Evolutionary conservation across 2,888 invertebrate species (phyloP), one percentile per base, ranked within the genome.

Genomic region (Theretra japonica): DNA sequence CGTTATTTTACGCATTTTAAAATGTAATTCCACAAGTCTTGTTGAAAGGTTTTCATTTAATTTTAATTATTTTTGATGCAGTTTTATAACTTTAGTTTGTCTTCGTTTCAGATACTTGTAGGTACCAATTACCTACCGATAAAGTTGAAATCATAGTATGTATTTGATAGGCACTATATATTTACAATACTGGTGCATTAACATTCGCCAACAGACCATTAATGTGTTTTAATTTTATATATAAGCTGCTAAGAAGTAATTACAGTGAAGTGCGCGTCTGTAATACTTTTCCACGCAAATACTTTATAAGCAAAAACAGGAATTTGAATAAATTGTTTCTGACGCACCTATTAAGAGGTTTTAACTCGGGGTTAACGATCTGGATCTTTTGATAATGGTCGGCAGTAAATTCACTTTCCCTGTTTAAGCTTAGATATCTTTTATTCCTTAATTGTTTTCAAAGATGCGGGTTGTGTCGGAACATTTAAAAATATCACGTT

Each of bases 321-420:
- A 87, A 87, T 86, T 88, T 86, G 79, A 84, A 87, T 88, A 86
- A 89, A 88, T 86, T 86, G 86, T 88, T 85, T 86, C 85, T 81
- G 80, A 83, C 85, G 83, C 79, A 80, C 87, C 88, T 85, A 84
- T 88, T 86, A 87, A 81, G 86, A 85, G 86, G 82, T 87, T 87
- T 87, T 84, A 87, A 86, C 82, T 86, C 82, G 73, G 80, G 84
- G 77, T 88, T 90, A 88, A 88, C 87, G 88, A 88, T 85, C 85
- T 74, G 84, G 81, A 86, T 87, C 85, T 84, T 80, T 83, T 86
- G 85, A 86, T 88, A 88, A 89, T 87, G 84, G 88, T 75, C 71
- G 76, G 79, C 83, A 81, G 85, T 87, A 88, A 88, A 89, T 88
- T 88, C 79, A 82, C 85, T 85, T 87, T 84, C 81, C 79, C 84